Evolutionary conservation across 2,797 vertebrate species (phyloP).

Genomic region (Leucoraja ocellata): DNA sequence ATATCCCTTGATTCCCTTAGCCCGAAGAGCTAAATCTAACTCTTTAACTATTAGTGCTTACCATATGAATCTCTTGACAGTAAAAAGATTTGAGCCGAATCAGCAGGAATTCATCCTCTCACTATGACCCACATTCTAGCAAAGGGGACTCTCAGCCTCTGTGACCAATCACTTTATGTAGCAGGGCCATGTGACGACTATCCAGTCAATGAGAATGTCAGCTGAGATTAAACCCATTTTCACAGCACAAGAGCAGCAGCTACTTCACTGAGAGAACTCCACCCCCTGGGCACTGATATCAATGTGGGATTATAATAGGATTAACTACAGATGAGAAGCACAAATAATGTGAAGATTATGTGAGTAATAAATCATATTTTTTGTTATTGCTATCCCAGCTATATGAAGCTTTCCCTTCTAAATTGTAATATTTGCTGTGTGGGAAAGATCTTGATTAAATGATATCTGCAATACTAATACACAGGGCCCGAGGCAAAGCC

Average conservation of each 20-base stretch:
- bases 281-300: neutral
- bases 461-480: neutral
- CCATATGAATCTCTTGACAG: neutral
- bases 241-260: conserved; percentile 14
- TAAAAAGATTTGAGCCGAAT: neutral
- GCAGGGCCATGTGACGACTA: conserved; percentile 26
- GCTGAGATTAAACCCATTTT: conserved; percentile 26
- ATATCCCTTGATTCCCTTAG: too few species aligned
- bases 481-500: neutral
- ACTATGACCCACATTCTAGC: conserved; percentile 1
- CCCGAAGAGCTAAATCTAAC: too few species aligned
- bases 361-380: conserved; percentile 32
- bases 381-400: neutral
- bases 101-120: conserved; percentile 23
- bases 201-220: conserved; percentile 29
- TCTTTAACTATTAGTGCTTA: neutral
- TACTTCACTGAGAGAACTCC: conserved; percentile 1
- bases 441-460: neutral
- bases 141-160: conserved; percentile 4
- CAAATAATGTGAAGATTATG: conserved; percentile 14
- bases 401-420: neutral
- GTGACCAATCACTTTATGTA: conserved; percentile 14
- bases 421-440: conserved; percentile 17
- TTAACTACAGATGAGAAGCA: conserved; percentile 26
- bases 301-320: conserved; percentile 26